Evolutionary conservation across 2,113 vertebrate species (phyloP).

Genomic region (Actinemys pallida): DNA sequence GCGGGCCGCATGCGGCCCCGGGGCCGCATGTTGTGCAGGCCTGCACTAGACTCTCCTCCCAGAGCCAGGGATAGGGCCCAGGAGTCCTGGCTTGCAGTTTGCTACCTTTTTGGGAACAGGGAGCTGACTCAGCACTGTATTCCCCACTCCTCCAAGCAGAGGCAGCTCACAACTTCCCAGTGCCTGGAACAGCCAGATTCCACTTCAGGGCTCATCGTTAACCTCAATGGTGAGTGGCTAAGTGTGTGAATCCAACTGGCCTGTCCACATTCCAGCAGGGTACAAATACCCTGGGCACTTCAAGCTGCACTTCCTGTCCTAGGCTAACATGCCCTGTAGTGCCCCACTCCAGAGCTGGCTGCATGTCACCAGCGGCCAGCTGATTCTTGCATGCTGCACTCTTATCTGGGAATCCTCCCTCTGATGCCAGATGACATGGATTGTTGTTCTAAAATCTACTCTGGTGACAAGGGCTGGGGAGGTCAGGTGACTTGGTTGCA

Average conservation of each 20-base stretch:
- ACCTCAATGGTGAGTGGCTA: neutral
- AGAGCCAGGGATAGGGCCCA: neutral
- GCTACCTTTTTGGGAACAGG: neutral
- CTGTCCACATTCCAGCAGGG: neutral
- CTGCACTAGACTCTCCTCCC: neutral
- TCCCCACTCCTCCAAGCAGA: neutral
- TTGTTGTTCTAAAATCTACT: neutral
- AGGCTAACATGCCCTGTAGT: neutral
- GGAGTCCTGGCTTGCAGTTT: neutral
- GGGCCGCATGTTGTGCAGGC: no score
- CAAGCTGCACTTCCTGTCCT: neutral
- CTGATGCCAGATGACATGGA: neutral
- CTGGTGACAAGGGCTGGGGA: neutral
- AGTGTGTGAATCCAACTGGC: neutral
- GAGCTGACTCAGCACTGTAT: neutral
- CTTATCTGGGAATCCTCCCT: neutral
- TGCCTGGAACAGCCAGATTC: neutral
- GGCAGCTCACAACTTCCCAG: neutral
- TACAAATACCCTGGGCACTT: neutral
- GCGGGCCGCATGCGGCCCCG: no score
- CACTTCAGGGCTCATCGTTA: neutral
- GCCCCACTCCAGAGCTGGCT: neutral
- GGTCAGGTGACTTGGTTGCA: neutral
- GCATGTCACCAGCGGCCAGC: neutral
- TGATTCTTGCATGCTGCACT: neutral